Evolutionary conservation across 1,140 invertebrate species (phyloP).

Genomic region (Solenopsis fugax): DNA sequence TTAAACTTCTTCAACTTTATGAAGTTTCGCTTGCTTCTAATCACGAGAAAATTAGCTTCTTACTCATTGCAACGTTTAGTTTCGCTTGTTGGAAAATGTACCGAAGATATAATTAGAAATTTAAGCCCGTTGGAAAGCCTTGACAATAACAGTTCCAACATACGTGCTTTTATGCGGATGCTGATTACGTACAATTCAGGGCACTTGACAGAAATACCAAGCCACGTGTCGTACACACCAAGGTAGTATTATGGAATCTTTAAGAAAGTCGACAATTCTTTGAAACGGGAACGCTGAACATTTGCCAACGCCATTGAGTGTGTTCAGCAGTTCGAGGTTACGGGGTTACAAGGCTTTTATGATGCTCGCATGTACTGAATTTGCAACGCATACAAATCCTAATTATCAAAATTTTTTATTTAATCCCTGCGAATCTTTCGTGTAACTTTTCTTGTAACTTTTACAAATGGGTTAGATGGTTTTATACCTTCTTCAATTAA

Average conservation of each 20-base stretch:
- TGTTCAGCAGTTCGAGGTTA: slow-evolving; percentile 59
- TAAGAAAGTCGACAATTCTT: slow-evolving; percentile 45
- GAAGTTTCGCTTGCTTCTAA: slow-evolving; percentile 13
- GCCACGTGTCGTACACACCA: background rate
- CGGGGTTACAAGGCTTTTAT: slow-evolving; percentile 57
- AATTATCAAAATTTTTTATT: background rate
- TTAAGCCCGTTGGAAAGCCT: background rate
- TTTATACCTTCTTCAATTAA: background rate
- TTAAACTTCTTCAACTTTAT: slow-evolving; percentile 35
- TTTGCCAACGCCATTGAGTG: slow-evolving; percentile 41
- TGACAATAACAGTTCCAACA: background rate
- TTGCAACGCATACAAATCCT: slow-evolving; percentile 7
- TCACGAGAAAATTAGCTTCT: slow-evolving; percentile 19
- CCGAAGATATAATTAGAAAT: background rate
- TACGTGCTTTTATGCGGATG: background rate
- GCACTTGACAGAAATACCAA: slow-evolving; percentile 4
- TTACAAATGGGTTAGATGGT: background rate
- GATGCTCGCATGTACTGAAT: slow-evolving; percentile 39
- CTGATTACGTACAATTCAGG: slow-evolving; percentile 34
- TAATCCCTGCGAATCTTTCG: background rate
- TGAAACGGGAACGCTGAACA: slow-evolving; percentile 55
- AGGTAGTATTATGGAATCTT: slow-evolving; percentile 14
- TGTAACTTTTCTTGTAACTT: background rate
- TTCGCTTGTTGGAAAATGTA: background rate
- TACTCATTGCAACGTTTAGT: background rate